Percentiles rank a stretch among this genome's conserved stretches.
These are phyloP conservation scores for Carettochelys insculpta DNA, from an alignment of 2,113 vertebrate genomes.

Conservation along the genomic window DNA sequence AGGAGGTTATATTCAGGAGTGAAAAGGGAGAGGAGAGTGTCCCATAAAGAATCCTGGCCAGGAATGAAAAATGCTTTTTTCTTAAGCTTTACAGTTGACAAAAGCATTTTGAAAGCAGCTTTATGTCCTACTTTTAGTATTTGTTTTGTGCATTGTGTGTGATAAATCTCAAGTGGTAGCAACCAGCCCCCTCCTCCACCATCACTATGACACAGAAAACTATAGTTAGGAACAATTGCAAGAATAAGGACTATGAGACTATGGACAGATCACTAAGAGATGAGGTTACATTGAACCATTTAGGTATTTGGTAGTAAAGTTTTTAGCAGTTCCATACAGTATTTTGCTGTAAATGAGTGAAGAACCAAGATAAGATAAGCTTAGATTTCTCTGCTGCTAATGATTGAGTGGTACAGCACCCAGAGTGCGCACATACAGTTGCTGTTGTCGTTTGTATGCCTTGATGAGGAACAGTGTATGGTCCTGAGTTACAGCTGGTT, in stretches of 20 bases:
- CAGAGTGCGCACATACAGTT: background rate
- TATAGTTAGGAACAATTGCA: conserved; percentile 73
- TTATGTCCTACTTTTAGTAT: background rate
- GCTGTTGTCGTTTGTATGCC: background rate
- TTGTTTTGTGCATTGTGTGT: background rate
- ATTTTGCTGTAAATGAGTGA: background rate
- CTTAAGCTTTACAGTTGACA: background rate
- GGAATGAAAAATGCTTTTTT: background rate
- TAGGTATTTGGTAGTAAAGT: background rate
- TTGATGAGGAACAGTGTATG: background rate
- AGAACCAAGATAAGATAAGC: background rate
- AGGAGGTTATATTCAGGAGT: background rate
- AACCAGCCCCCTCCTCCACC: background rate
- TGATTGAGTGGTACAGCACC: accelerated
- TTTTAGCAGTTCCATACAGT: conserved; percentile 4
- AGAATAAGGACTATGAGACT: conserved; percentile 45
- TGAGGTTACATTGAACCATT: no score
- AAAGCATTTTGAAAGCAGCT: background rate
- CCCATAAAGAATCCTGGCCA: background rate
- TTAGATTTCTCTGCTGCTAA: background rate
- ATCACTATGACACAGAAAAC: conserved; percentile 49
- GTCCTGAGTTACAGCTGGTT: conserved; percentile 31
- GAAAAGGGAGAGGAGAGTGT: background rate
- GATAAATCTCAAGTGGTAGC: conserved; percentile 19
- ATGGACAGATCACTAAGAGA: background rate